These are phyloP conservation scores for Drosophila affinis DNA, from an alignment of 2,888 invertebrate species.

Conservation along the genomic window DNA sequence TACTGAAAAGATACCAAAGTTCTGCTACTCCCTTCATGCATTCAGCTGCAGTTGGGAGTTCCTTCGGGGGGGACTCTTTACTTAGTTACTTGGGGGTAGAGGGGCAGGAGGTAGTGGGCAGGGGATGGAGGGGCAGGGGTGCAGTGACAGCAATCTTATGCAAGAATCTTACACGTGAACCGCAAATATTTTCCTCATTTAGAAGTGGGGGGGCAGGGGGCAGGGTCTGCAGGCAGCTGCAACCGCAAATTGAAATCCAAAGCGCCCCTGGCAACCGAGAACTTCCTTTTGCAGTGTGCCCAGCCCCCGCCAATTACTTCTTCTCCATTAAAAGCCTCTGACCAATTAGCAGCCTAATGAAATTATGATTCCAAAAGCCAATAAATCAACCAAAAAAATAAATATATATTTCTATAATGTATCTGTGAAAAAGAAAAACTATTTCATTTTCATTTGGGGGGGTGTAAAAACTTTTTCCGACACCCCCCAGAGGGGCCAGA, in stretches of 20 bases:
- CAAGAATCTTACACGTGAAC: conserved; percentile 69
- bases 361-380: conserved; percentile 63
- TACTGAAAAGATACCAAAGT: not conserved
- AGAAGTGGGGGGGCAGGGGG: not conserved
- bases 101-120: conserved; percentile 8
- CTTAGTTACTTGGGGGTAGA: conserved; percentile 22
- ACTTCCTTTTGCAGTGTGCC: not conserved
- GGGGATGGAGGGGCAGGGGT: conserved; percentile 4
- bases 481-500: conserved; percentile 21
- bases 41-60: conserved; percentile 13
- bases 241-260: conserved; percentile 48
- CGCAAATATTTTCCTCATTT: conserved; percentile 48
- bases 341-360: conserved; percentile 69
- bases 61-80: conserved; percentile 9
- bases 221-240: conserved; percentile 28
- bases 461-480: conserved; percentile 50
- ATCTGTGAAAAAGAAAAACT: conserved; percentile 51
- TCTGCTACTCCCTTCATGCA: not conserved
- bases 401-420: conserved; percentile 3
- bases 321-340: conserved; percentile 46
- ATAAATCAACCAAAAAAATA: conserved; percentile 34
- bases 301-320: conserved; percentile 31
- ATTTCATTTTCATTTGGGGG: conserved; percentile 61
- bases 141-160: conserved; percentile 39
- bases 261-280: conserved; percentile 37